Evolutionary conservation across 1,140 invertebrate species (phyloP).

Genomic region (Heterodera schachtii): DNA sequence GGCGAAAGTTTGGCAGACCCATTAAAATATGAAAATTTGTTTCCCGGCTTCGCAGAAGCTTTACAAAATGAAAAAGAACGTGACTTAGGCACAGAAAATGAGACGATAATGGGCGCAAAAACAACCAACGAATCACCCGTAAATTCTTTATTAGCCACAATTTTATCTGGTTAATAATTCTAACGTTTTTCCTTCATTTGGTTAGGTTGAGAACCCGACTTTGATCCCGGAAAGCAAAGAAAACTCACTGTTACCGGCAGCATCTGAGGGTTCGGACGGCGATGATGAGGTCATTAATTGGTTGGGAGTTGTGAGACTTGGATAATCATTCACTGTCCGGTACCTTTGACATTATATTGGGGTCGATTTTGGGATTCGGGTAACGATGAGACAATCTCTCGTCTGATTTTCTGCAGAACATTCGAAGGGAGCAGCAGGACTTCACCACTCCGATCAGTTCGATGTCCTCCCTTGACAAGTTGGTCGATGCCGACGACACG

Average conservation of each 20-base stretch:
- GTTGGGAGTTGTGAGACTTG: no score
- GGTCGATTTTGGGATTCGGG: no score
- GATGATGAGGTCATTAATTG: background rate
- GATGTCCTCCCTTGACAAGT: background rate
- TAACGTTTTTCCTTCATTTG: background rate
- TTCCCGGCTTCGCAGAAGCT: slow-evolving; percentile 81
- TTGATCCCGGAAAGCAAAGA: background rate
- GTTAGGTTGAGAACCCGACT: background rate
- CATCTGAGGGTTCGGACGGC: background rate
- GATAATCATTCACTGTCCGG: no score
- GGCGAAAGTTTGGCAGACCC: slow-evolving; percentile 88
- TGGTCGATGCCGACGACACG: background rate
- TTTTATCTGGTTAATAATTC: background rate
- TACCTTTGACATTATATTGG: no score
- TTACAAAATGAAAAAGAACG: slow-evolving; percentile 75
- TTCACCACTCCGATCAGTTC: background rate
- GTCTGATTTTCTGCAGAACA: background rate
- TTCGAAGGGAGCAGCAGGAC: background rate
- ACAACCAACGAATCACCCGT: background rate
- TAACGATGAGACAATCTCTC: background rate
- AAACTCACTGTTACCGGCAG: background rate
- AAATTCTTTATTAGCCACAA: no score
- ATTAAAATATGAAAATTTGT: slow-evolving; percentile 91
- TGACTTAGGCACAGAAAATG: background rate
- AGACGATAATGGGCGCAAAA: background rate